A percentile compares a stretch with the other conserved stretches of the same genome.
These are phyloP conservation scores for Calidris pugnax DNA, from an alignment of 2,113 vertebrate species.

Conservation along the genomic window DNA sequence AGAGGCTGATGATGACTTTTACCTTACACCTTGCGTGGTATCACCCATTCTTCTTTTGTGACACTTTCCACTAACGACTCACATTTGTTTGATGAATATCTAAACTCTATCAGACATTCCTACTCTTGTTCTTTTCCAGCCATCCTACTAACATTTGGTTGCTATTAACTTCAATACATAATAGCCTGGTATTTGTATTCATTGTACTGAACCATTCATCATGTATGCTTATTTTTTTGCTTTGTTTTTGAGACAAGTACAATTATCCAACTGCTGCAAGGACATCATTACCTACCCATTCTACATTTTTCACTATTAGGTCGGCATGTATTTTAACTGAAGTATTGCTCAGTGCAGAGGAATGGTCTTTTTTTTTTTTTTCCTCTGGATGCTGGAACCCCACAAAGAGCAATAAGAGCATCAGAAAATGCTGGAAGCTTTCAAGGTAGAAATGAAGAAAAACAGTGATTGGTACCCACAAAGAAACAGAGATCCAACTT, in stretches of 20 bases:
- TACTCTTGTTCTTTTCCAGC: slow-evolving; percentile 12
- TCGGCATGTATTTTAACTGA: not conserved
- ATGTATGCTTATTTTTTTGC: not conserved
- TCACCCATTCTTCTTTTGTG: slow-evolving; percentile 51
- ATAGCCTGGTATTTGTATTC: slow-evolving; percentile 47
- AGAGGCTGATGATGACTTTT: slow-evolving; percentile 29
- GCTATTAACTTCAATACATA: slow-evolving; percentile 57
- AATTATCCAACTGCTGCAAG: slow-evolving; percentile 13
- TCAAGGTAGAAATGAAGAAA: not conserved
- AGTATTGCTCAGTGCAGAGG: not conserved
- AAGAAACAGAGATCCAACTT: not conserved
- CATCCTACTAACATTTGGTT: slow-evolving; percentile 58
- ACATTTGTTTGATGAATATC: slow-evolving; percentile 67
- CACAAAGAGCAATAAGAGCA: not conserved
- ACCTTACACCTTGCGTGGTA: slow-evolving; percentile 36
- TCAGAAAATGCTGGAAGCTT: not conserved
- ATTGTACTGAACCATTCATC: slow-evolving; percentile 37
- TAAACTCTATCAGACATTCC: slow-evolving; percentile 39
- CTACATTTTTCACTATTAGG: not conserved
- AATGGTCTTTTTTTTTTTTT: not conserved
- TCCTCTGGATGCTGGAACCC: not conserved
- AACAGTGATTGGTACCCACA: not conserved
- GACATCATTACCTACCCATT: not conserved
- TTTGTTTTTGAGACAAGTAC: not conserved
- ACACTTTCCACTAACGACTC: slow-evolving; percentile 31